Evolutionary conservation across 2,797 vertebrate genomes (phyloP).

Genomic region (Macroramphosus scolopax): DNA sequence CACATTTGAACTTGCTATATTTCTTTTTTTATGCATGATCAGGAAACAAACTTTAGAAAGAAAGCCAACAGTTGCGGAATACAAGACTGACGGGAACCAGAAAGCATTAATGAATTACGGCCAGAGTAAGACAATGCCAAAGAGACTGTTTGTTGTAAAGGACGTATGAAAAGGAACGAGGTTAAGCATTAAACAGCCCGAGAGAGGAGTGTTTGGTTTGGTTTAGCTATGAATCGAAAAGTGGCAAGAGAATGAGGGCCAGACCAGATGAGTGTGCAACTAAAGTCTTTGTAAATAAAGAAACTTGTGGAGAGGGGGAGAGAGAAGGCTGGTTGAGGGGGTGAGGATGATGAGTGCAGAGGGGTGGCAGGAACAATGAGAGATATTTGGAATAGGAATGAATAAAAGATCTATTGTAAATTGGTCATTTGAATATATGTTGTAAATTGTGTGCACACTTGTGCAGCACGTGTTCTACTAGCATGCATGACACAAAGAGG

Average conservation of each 20-base stretch:
- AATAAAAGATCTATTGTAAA: too few relatives aligned
- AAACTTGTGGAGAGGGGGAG: conserved; percentile 12
- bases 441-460: too few relatives aligned
- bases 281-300: conserved; percentile 41
- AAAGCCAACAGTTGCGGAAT: conserved; percentile 1
- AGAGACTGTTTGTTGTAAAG: conserved; percentile 16
- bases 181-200: conserved; percentile 28
- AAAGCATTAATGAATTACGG: conserved; percentile 27
- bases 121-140: too few relatives aligned
- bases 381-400: too few relatives aligned
- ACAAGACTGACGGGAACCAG: conserved; percentile 1
- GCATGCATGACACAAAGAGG: too few relatives aligned
- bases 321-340: conserved; percentile 9
- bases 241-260: conserved; percentile 52
- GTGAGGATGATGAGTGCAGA: conserved; percentile 10
- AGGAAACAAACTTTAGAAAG: conserved; percentile 10
- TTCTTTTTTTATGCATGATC: too few relatives aligned
- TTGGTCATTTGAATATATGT: too few relatives aligned
- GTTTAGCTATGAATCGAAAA: conserved; percentile 65
- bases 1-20: too few relatives aligned
- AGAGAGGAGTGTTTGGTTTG: conserved; percentile 17
- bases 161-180: background rate
- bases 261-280: conserved; percentile 49
- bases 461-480: too few relatives aligned
- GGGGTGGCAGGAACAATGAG: background rate